A percentile compares a stretch with the other conserved stretches of the same genome.
These are phyloP conservation scores for Drepana arcuata DNA, from an alignment of 1,140 invertebrate genomes.

Conservation along the genomic window DNA sequence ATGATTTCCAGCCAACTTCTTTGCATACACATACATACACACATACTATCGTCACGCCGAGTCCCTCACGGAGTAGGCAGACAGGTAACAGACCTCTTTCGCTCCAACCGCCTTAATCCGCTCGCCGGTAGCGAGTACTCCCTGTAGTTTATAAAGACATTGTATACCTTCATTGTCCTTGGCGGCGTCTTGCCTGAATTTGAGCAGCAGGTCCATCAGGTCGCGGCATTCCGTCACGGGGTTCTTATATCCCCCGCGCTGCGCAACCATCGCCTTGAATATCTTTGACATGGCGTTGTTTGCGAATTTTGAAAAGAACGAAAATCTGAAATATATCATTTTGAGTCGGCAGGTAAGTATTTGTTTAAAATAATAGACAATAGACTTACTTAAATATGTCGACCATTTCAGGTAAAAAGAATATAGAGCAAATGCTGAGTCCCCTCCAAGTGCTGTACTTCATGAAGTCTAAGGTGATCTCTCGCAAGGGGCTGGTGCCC, in stretches of 20 bases:
- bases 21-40: too few species aligned
- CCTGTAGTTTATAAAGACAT: too few species aligned
- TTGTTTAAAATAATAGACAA: too few species aligned
- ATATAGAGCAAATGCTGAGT: conserved; percentile 25
- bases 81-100: too few species aligned
- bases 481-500: conserved; percentile 18
- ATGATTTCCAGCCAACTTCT: too few species aligned
- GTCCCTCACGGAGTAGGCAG: too few species aligned
- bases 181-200: conserved; percentile 21
- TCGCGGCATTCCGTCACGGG: conserved; percentile 14
- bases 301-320: conserved; percentile 23
- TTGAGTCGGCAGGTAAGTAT: too few species aligned
- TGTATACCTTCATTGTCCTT: conserved; percentile 28
- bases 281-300: conserved; percentile 21
- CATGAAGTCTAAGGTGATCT: conserved; percentile 29
- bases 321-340: conserved; percentile 32
- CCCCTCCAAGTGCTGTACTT: conserved; percentile 20
- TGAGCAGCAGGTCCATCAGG: conserved; percentile 27
- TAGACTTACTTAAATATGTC: conserved; percentile 28
- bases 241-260: conserved; percentile 13
- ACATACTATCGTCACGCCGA: too few species aligned
- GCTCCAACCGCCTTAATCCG: too few species aligned
- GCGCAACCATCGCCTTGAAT: conserved; percentile 14
- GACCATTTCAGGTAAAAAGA: conserved; percentile 35
- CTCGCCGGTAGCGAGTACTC: too few species aligned